Base-by-base conservation (phyloP, 2,888 invertebrate genomes). In the Andrena minutula region DNA sequence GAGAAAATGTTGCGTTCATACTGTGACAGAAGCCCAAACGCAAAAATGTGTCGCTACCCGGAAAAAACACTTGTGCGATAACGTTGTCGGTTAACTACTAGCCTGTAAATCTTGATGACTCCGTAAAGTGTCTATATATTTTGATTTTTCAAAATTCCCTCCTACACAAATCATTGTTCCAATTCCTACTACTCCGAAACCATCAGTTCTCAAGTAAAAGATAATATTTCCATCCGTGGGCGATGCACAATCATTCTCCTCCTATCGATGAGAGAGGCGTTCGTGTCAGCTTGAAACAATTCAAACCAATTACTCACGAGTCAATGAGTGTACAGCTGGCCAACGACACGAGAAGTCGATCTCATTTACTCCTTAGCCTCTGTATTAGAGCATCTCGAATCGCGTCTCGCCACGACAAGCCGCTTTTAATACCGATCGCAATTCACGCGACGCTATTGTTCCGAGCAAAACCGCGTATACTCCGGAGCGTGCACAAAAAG, bases 271-370 rank as follows among this genome's bases (percentile, higher is more conserved):
- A 74, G 23, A 63, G 47, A 20, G 10, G 10, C 32, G 66, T 56
- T 74, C 58, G 51, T 61, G 49, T 73, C 32, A 70, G 64, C 30
- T 26, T 61, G 47, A 35, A 66, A 81, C 81, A 77, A 83, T 83
- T 83, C 60, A 63, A 81, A 75, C 76, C 77, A 81, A 74, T 83
- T 83, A 81, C 41, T 41, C 41, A 56, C 49, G 63, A 76, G 60
- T 74, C 70, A 80, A 76, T 74, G 66, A 81, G 61, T 47, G 58
- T 30, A 65, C 35, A 71, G 70, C 70, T 74, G 58, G 64, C 60
- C 26, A 58, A n/a, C 47, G 23, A 35, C 68, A 47, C 28, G 5
- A 28, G 41, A 30, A 60, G 23, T 66, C 41, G 51, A 68, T 64
- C 58, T 32, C 20, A 8, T 58, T 8, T 53, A 65, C 30, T 75